Conservation (phyloP, 2,113 vertebrate species). For the Nothobranchius furzeri region DNA sequence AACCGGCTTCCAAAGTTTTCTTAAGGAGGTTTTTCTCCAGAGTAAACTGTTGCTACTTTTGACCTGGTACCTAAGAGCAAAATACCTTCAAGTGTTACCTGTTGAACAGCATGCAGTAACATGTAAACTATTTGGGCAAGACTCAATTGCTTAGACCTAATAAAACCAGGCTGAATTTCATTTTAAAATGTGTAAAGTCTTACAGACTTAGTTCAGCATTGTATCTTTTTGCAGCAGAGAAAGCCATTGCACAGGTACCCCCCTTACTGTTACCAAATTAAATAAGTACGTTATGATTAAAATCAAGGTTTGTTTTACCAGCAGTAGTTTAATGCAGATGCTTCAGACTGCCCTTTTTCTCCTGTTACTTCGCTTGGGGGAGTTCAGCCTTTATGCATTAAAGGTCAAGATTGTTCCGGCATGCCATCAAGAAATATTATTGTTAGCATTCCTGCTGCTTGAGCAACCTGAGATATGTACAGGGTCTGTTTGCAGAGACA, state of each 20-base stretch:
- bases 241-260: conserved; percentile 1
- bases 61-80: conserved; percentile 3
- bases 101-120: neutral
- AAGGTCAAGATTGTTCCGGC: conserved; percentile 60
- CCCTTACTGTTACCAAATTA: neutral
- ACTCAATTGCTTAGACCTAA: too few species aligned
- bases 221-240: conserved; percentile 7
- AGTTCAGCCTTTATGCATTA: conserved; percentile 53
- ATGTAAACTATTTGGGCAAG: neutral
- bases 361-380: conserved; percentile 23
- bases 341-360: conserved; percentile 29
- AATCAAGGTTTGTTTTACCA: conserved; percentile 29
- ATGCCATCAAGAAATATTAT: conserved; percentile 60
- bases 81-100: conserved; percentile 4
- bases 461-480: conserved; percentile 37
- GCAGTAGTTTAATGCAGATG: conserved; percentile 22
- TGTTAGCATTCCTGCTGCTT: conserved; percentile 59
- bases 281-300: conserved; percentile 19
- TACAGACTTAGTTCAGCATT: too few species aligned
- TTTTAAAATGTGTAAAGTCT: too few species aligned
- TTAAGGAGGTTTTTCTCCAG: neutral
- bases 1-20: neutral
- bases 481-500: conserved; percentile 24
- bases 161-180: too few species aligned
- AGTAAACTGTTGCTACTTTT: conserved; percentile 26